Conservation (phyloP, 35 echinoderm and acorn worm species). For the Apostichopus parvimensis region DNA sequence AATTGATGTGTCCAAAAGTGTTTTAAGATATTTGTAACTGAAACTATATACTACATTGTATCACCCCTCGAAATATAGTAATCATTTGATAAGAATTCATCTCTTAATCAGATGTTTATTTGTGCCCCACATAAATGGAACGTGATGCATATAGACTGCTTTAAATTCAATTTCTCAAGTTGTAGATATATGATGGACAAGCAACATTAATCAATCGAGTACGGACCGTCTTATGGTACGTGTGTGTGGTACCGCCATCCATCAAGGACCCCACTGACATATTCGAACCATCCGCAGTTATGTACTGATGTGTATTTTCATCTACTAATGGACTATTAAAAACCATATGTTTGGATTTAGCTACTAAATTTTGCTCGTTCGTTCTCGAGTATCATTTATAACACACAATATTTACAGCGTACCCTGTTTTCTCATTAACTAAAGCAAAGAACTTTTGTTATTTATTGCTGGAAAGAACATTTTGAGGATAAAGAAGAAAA, state of each 20-base stretch:
- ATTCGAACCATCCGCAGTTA: neutral
- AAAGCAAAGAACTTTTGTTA: neutral
- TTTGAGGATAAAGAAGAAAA: neutral
- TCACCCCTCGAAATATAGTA: too few relatives aligned
- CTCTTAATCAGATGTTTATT: too few relatives aligned
- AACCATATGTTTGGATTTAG: neutral
- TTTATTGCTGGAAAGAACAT: neutral
- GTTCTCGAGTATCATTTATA: neutral
- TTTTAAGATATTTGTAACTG: too few relatives aligned
- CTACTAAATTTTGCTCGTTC: constrained; percentile 8
- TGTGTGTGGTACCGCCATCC: neutral
- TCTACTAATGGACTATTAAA: constrained; percentile 44
- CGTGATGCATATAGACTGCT: neutral
- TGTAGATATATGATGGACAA: neutral
- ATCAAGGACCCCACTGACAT: neutral
- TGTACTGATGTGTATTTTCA: constrained; percentile 27
- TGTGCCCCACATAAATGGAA: too few relatives aligned
- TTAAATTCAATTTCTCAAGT: neutral
- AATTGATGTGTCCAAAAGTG: too few relatives aligned
- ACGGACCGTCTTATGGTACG: neutral
- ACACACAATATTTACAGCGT: neutral
- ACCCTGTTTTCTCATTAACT: neutral
- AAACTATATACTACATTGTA: too few relatives aligned
- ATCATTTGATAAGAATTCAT: too few relatives aligned
- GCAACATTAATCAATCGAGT: neutral